Conservation (phyloP, 2,888 invertebrate species). For the Poecilobothrus nobilitatus region DNA sequence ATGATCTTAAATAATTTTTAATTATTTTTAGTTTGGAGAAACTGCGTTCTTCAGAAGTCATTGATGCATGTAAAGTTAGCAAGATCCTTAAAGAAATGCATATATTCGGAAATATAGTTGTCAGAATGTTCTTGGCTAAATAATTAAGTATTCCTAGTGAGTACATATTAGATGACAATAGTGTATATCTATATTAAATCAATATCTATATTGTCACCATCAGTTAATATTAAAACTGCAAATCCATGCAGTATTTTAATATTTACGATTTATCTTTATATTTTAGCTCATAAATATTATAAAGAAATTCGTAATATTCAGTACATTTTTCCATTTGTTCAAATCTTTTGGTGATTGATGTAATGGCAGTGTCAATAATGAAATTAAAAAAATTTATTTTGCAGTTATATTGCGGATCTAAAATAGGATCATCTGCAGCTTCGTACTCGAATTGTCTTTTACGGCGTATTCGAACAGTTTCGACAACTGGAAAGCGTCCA, state of each 20-base stretch:
- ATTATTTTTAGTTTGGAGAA: constrained; percentile 8
- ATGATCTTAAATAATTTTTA: constrained; percentile 9
- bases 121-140: not conserved
- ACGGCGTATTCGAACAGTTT: not conserved
- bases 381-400: constrained; percentile 8
- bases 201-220: constrained; percentile 6
- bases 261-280: not conserved
- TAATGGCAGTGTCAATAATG: not conserved
- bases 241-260: constrained; percentile 2
- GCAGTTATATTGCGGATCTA: not conserved
- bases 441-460: constrained; percentile 7
- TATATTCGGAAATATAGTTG: constrained; percentile 3
- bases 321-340: not conserved
- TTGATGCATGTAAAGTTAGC: constrained; percentile 5
- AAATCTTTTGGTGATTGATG: constrained; percentile 1
- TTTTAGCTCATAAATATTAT: constrained; percentile 5
- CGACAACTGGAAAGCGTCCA: not conserved
- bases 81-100: constrained; percentile 1
- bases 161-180: not conserved
- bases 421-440: constrained; percentile 8
- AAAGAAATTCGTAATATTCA: too few relatives aligned
- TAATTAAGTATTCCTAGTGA: too few relatives aligned
- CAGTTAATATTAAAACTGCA: constrained; percentile 8
- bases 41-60: not conserved
- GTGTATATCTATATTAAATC: not conserved